Conservation (phyloP, 2,797 vertebrate genomes). For the Novumbra hubbsi region DNA sequence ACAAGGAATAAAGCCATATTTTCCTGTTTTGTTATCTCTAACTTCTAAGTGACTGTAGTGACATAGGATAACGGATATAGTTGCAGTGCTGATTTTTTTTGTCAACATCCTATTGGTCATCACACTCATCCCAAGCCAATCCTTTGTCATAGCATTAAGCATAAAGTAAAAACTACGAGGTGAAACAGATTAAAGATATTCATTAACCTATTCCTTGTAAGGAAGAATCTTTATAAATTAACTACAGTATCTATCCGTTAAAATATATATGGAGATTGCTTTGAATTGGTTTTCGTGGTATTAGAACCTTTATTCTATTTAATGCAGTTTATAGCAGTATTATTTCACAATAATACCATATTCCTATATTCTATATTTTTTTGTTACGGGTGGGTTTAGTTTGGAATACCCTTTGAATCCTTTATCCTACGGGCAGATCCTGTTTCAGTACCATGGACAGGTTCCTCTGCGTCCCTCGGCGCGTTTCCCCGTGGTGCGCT, state of each 20-base stretch:
- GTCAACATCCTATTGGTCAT: neutral
- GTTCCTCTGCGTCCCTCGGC: neutral
- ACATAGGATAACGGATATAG: neutral
- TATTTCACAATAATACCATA: neutral
- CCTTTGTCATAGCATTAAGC: neutral
- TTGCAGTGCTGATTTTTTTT: neutral
- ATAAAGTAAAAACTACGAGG: neutral
- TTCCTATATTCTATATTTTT: neutral
- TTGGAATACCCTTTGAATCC: neutral
- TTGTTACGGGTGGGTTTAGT: neutral
- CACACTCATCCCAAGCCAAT: neutral
- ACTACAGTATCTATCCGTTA: neutral
- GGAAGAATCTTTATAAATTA: neutral
- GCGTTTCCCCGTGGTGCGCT: constrained; percentile 21
- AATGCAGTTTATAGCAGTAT: neutral
- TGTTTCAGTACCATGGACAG: constrained; percentile 60
- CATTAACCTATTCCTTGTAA: neutral
- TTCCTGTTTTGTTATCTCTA: neutral
- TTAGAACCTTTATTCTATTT: neutral
- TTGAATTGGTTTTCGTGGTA: too few species aligned
- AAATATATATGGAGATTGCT: too few species aligned
- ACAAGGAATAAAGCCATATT: constrained; percentile 4
- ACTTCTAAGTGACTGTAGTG: neutral
- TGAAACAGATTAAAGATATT: neutral
- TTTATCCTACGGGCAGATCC: neutral